A percentile compares a stretch with the other conserved stretches of the same genome.
Conservation (phyloP, 2,888 invertebrate genomes). For the Pemphredon lugubris region DNA sequence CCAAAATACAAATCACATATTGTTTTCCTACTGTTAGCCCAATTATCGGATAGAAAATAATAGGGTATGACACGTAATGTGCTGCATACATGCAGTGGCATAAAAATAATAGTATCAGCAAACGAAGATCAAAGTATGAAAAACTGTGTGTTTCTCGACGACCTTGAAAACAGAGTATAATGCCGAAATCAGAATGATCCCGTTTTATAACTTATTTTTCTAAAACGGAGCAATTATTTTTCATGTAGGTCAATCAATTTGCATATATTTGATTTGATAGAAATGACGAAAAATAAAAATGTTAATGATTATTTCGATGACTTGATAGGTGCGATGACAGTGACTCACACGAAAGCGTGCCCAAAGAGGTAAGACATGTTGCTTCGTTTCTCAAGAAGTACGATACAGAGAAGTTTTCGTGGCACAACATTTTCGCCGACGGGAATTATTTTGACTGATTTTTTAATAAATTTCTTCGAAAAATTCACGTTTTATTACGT, state of each 20-base stretch:
- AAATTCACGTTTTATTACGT: conserved; percentile 54
- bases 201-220: neutral
- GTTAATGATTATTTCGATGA: conserved; percentile 34
- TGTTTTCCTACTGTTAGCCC: no score
- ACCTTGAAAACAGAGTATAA: conserved; percentile 36
- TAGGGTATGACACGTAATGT: no score
- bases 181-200: neutral
- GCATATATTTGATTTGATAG: no score
- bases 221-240: neutral
- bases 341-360: conserved; percentile 75
- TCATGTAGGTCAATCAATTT: neutral
- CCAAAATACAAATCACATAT: no score
- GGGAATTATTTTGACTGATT: neutral
- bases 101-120: conserved; percentile 1
- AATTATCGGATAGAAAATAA: no score
- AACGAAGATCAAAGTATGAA: conserved; percentile 3
- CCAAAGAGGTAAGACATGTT: conserved; percentile 41
- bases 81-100: neutral
- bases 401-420: neutral
- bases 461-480: neutral
- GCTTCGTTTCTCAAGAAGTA: conserved; percentile 8
- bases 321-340: conserved; percentile 65
- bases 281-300: conserved; percentile 4
- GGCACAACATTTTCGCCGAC: neutral
- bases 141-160: conserved; percentile 10